Evolutionary conservation across 2,797 vertebrate species (phyloP).

Genomic region (Pampus argenteus): DNA sequence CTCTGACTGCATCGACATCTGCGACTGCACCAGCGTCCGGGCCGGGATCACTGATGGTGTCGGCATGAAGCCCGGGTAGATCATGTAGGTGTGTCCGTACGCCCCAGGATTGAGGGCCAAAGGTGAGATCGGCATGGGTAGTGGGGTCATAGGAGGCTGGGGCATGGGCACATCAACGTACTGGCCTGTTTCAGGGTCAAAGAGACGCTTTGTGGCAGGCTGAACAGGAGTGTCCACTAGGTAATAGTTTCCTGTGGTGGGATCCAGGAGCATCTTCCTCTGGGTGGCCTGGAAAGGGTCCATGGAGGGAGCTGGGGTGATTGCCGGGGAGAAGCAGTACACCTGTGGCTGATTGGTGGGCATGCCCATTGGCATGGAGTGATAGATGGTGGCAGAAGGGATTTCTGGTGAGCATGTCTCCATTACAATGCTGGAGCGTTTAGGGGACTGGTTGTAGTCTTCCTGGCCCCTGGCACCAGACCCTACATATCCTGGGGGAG

Average conservation of each 20-base stretch:
- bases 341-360: slow-evolving; percentile 81
- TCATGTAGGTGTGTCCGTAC: slow-evolving; percentile 92
- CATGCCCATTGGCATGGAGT: slow-evolving; percentile 83
- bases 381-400: slow-evolving; percentile 86
- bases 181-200: slow-evolving; percentile 96
- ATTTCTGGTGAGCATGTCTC: slow-evolving; percentile 76
- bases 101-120: slow-evolving; percentile 88
- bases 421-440: slow-evolving; percentile 69
- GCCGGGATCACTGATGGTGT: slow-evolving; percentile 83
- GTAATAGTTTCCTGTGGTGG: slow-evolving; percentile 94
- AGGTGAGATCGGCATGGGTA: slow-evolving; percentile 82
- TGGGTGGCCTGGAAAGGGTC: slow-evolving; percentile 89
- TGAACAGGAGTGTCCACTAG: slow-evolving; percentile 93
- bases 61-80: slow-evolving; percentile 90
- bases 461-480: slow-evolving; percentile 53
- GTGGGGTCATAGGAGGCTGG: slow-evolving; percentile 78
- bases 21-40: slow-evolving; percentile 71
- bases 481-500: slow-evolving; percentile 42
- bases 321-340: slow-evolving; percentile 87
- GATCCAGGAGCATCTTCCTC: slow-evolving; percentile 95
- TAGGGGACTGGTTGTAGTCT: slow-evolving; percentile 53
- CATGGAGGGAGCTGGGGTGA: slow-evolving; percentile 75
- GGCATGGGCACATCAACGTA: slow-evolving; percentile 94
- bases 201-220: slow-evolving; percentile 89
- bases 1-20: slow-evolving; percentile 76